phyloP scores from a whole-genome alignment of 2,113 vertebrate species.

The Clarias batrachus region DNA sequence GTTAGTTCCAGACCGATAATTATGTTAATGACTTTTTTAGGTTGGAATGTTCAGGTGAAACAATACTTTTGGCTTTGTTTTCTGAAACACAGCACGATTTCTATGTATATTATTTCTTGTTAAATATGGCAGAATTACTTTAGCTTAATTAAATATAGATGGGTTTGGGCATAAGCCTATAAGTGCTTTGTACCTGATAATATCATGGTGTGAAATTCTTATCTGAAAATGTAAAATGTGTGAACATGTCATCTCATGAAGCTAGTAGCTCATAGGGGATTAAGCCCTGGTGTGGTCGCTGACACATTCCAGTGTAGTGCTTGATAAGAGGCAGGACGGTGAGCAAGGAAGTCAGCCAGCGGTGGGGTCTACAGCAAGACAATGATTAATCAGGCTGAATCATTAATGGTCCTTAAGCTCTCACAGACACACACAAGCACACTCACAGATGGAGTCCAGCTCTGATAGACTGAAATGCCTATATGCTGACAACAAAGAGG shows the following conservation, averaged over 20 bases:
- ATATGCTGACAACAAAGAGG: slow-evolving; percentile 9
- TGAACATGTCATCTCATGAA: slow-evolving; percentile 12
- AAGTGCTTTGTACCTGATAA: slow-evolving; percentile 13
- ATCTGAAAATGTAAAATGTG: slow-evolving; percentile 23
- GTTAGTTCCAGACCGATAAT: not conserved
- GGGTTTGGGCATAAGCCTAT: not conserved
- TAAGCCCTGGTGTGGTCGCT: slow-evolving; percentile 36
- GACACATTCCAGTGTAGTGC: slow-evolving; percentile 52
- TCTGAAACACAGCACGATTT: not conserved
- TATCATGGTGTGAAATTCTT: slow-evolving; percentile 17
- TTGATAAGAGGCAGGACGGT: slow-evolving; percentile 57
- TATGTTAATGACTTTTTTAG: not conserved
- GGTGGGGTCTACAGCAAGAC: slow-evolving; percentile 49
- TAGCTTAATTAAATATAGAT: not conserved
- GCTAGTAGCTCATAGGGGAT: slow-evolving; percentile 12
- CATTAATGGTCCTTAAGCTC: slow-evolving; percentile 46
- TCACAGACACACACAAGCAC: slow-evolving; percentile 32
- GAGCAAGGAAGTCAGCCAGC: slow-evolving; percentile 54
- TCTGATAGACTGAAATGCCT: slow-evolving; percentile 7
- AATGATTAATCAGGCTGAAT: slow-evolving; percentile 54
- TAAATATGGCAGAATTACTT: not conserved
- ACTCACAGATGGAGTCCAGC: slow-evolving; percentile 26
- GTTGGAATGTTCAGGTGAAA: not conserved
- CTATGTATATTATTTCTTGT: not conserved
- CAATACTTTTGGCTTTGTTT: not conserved